Conservation (phyloP, 2,888 invertebrate species). For the Enchytraeus crypticus region DNA sequence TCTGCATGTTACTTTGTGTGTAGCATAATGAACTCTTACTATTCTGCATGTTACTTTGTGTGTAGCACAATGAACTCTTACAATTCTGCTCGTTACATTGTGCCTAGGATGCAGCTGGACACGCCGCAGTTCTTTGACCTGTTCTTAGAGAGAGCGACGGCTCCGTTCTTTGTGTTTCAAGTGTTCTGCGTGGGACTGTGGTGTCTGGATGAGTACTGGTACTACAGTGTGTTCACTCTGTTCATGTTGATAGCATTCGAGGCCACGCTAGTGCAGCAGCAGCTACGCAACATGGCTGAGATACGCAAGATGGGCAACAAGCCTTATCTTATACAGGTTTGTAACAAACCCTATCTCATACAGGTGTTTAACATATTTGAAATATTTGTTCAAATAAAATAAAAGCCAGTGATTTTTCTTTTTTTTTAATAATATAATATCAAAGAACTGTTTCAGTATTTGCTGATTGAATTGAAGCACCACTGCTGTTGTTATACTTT, state of each 20-base stretch:
- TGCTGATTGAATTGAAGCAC: no score
- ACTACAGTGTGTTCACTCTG: slow-evolving; percentile 90
- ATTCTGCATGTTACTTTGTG: no score
- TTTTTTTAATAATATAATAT: no score
- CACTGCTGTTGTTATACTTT: no score
- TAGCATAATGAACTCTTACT: no score
- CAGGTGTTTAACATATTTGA: no score
- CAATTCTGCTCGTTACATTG: background rate
- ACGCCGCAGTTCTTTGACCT: slow-evolving; percentile 93
- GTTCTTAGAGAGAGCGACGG: slow-evolving; percentile 93
- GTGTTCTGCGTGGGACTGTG: slow-evolving; percentile 96
- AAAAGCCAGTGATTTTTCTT: no score
- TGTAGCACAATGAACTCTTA: background rate
- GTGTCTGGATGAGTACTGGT: slow-evolving; percentile 98
- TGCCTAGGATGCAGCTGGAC: slow-evolving; percentile 62
- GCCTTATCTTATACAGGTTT: slow-evolving; percentile 72
- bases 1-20: no score
- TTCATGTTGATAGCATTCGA: slow-evolving; percentile 93
- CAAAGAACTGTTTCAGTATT: no score
- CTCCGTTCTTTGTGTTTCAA: slow-evolving; percentile 99
- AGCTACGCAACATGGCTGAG: slow-evolving; percentile 93
- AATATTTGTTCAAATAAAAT: no score
- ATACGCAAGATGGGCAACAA: slow-evolving; percentile 99
- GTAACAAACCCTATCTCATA: no score
- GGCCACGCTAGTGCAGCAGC: slow-evolving; percentile 95